phyloP scores from a whole-genome alignment of 2,888 invertebrate genomes.

The Corythucha ciliata region DNA sequence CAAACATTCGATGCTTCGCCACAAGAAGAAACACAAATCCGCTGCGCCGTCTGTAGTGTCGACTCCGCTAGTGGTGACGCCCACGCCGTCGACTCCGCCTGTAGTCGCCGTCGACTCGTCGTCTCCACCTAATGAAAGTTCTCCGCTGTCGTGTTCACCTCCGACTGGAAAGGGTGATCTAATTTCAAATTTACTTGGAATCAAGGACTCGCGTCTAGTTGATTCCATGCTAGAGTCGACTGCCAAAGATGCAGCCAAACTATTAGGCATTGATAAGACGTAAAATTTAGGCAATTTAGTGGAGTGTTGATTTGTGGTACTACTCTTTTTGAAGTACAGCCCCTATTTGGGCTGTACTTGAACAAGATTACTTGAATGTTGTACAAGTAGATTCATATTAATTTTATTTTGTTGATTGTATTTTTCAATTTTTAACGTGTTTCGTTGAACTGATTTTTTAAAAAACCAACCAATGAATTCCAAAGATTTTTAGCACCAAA shows the following conservation, averaged over 20 bases:
- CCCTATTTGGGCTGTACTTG: too few relatives aligned
- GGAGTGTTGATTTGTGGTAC: too few relatives aligned
- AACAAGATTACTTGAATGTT: too few relatives aligned
- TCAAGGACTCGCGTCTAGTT: conserved; percentile 73
- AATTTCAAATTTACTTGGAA: conserved; percentile 80
- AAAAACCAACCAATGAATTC: too few relatives aligned
- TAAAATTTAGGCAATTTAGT: too few relatives aligned
- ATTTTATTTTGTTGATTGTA: too few relatives aligned
- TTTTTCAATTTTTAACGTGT: too few relatives aligned
- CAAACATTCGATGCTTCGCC: conserved; percentile 89
- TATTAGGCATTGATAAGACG: conserved; percentile 66
- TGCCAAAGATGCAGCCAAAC: conserved; percentile 73
- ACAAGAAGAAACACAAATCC: conserved; percentile 73
- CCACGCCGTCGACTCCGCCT: neutral
- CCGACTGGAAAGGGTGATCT: conserved; percentile 52
- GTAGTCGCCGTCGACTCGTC: neutral
- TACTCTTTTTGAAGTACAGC: too few relatives aligned
- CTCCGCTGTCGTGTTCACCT: conserved; percentile 43
- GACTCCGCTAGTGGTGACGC: too few relatives aligned
- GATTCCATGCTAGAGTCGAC: conserved; percentile 69
- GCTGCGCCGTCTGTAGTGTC: conserved; percentile 9
- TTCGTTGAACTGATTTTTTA: too few relatives aligned
- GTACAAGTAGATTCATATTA: too few relatives aligned
- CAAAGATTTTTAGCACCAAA: too few relatives aligned
- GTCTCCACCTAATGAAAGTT: conserved; percentile 1